These are phyloP conservation scores for Lycaon pictus DNA, from an alignment of 2,113 vertebrate genomes.

Conservation along the genomic window DNA sequence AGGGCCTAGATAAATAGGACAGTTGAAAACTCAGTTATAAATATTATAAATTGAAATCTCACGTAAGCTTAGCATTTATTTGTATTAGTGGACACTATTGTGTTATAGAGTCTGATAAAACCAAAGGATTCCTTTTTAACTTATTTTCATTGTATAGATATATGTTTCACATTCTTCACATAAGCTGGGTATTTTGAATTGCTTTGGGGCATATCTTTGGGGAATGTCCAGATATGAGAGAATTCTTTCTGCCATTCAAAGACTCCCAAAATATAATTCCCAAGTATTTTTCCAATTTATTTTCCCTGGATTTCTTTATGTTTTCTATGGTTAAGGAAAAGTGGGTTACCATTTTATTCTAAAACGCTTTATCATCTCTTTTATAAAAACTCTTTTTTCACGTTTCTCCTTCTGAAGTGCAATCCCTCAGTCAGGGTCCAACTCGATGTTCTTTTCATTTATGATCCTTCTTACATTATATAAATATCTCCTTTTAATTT, in stretches of 20 bases:
- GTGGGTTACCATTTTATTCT: background rate
- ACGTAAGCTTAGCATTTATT: background rate
- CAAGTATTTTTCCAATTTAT: background rate
- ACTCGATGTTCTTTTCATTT: background rate
- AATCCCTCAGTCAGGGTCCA: background rate
- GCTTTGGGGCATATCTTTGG: background rate
- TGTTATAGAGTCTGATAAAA: background rate
- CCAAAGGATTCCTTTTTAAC: background rate
- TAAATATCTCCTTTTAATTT: background rate
- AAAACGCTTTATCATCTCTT: background rate
- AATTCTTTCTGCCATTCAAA: background rate
- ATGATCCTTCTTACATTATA: background rate
- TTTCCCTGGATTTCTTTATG: background rate
- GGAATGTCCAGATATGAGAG: background rate
- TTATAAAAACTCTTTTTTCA: background rate
- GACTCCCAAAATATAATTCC: background rate
- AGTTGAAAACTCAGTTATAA: background rate
- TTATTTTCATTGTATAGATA: background rate
- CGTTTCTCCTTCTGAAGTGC: background rate
- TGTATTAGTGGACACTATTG: background rate
- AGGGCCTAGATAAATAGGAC: background rate
- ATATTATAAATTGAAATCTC: background rate
- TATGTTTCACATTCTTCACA: background rate
- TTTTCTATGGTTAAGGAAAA: background rate
- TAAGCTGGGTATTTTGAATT: background rate